Conservation (phyloP, 2,888 invertebrate species). For the Drosophila buzzatii region DNA sequence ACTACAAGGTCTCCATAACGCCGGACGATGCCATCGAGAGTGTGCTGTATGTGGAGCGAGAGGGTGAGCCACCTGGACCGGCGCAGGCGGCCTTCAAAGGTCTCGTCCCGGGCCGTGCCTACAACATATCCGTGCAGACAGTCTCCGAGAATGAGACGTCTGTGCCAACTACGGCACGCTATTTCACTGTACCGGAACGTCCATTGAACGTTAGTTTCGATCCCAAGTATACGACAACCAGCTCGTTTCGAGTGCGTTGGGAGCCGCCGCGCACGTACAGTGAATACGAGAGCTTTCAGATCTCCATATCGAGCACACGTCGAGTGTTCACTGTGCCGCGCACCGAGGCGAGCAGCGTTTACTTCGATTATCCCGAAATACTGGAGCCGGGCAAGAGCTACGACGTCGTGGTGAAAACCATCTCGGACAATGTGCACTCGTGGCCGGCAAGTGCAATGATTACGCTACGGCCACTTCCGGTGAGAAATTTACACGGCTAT, state of each 20-base stretch:
- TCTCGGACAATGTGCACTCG: slow-evolving; percentile 96
- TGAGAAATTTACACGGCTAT: slow-evolving; percentile 88
- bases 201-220: slow-evolving; percentile 94
- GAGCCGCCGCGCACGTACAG: slow-evolving; percentile 92
- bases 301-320: slow-evolving; percentile 89
- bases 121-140: slow-evolving; percentile 97
- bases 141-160: slow-evolving; percentile 96
- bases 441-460: slow-evolving; percentile 96
- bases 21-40: slow-evolving; percentile 96
- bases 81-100: slow-evolving; percentile 98
- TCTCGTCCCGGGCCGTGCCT: slow-evolving; percentile 94
- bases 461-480: slow-evolving; percentile 93
- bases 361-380: slow-evolving; percentile 91
- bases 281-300: slow-evolving; percentile 97
- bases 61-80: slow-evolving; percentile 97
- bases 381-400: slow-evolving; percentile 95
- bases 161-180: slow-evolving; percentile 95
- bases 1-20: slow-evolving; percentile 96
- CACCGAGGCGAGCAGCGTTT: slow-evolving; percentile 86
- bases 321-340: slow-evolving; percentile 88
- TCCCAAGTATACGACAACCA: slow-evolving; percentile 89
- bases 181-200: slow-evolving; percentile 94
- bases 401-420: slow-evolving; percentile 95
- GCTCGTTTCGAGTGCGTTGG: slow-evolving; percentile 93
- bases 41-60: slow-evolving; percentile 95